Conservation (phyloP, 2,113 vertebrate genomes). For the Butorides virescens region DNA sequence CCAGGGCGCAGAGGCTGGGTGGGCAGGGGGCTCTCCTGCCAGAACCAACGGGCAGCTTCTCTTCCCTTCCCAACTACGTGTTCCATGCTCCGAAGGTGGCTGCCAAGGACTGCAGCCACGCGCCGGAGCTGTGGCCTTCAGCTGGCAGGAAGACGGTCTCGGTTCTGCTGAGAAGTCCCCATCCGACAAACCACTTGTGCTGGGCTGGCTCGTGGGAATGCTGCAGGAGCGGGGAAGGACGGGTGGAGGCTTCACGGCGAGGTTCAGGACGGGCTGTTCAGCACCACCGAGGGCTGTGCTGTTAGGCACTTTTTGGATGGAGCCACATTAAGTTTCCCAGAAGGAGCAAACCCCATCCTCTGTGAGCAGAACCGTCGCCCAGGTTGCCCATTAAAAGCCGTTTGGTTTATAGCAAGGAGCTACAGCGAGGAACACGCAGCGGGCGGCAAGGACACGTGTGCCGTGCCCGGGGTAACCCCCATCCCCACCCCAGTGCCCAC, state of each 20-base stretch:
- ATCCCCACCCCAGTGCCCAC: neutral
- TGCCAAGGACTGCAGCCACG: neutral
- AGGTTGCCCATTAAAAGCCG: rapidly evolving
- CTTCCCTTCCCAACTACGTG: neutral
- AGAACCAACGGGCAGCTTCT: neutral
- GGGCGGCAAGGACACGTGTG: neutral
- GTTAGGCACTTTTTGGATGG: neutral
- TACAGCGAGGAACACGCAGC: rapidly evolving
- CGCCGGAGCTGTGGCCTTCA: neutral
- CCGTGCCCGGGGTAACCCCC: rapidly evolving
- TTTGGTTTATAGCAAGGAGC: neutral
- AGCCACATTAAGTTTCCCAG: neutral
- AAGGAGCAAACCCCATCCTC: neutral
- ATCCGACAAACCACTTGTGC: neutral
- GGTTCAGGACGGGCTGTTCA: neutral
- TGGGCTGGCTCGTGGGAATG: neutral
- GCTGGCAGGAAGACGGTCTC: neutral
- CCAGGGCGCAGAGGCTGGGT: neutral
- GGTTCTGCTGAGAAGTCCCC: neutral
- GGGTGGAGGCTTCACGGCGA: rapidly evolving
- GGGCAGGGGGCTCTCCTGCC: neutral
- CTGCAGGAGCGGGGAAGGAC: neutral
- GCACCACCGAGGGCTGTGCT: neutral
- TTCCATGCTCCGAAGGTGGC: neutral
- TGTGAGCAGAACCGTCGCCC: neutral